Evolutionary conservation across 2,888 invertebrate genomes (phyloP).

Genomic region (Chalcis sispes): DNA sequence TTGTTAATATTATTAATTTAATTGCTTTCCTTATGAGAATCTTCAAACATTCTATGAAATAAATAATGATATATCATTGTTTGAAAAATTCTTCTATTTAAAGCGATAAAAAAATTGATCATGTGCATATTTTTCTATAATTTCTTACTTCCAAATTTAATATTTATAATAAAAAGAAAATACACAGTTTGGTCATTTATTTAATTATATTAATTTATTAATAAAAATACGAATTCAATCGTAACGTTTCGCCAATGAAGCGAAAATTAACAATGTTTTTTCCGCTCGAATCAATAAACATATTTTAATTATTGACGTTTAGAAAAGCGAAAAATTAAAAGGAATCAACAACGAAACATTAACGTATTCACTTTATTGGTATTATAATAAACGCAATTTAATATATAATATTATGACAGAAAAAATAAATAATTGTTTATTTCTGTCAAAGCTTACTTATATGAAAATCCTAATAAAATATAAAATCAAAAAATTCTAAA

Average conservation of each 20-base stretch:
- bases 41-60: too few species aligned
- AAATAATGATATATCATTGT: too few species aligned
- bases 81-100: too few species aligned
- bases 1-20: too few species aligned
- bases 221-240: slow-evolving; percentile 72
- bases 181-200: slow-evolving; percentile 30
- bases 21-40: too few species aligned
- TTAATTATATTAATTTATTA: slow-evolving; percentile 67
- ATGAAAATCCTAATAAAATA: slow-evolving; percentile 9
- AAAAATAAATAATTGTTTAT: slow-evolving; percentile 16
- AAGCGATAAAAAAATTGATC: too few species aligned
- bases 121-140: too few species aligned
- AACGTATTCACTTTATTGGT: slow-evolving; percentile 37
- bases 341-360: slow-evolving; percentile 44
- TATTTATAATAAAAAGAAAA: too few species aligned
- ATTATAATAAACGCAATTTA: slow-evolving; percentile 34
- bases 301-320: slow-evolving; percentile 42
- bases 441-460: slow-evolving; percentile 11
- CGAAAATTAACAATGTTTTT: slow-evolving; percentile 36
- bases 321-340: slow-evolving; percentile 47
- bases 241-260: slow-evolving; percentile 32
- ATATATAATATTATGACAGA: slow-evolving; percentile 30
- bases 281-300: slow-evolving; percentile 36
- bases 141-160: too few species aligned
- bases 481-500: slow-evolving; percentile 22